Percentiles rank a stretch among this genome's conserved stretches.
These are phyloP conservation scores for Himalopsyche tibetana DNA, from an alignment of 2,888 invertebrate genomes.

Conservation along the genomic window DNA sequence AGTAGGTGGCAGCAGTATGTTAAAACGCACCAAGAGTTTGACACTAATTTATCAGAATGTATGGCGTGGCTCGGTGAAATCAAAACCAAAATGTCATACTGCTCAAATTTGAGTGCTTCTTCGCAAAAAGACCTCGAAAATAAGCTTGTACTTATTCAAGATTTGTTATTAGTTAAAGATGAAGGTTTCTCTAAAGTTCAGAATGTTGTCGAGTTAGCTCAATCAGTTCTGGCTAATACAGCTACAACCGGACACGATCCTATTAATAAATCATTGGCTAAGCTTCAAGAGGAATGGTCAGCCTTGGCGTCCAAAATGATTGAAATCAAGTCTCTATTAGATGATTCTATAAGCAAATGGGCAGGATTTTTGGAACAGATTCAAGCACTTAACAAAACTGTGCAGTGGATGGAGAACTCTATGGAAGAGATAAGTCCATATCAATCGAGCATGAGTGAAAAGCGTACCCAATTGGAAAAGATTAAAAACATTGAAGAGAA, in stretches of 20 bases:
- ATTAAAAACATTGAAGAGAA: constrained; percentile 92
- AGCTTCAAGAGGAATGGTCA: constrained; percentile 94
- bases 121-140: constrained; percentile 91
- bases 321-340: constrained; percentile 91
- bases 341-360: constrained; percentile 94
- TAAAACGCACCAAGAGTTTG: constrained; percentile 90
- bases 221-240: constrained; percentile 93
- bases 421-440: constrained; percentile 84
- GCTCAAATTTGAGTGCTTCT: constrained; percentile 87
- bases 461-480: constrained; percentile 89
- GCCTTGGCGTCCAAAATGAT: constrained; percentile 90
- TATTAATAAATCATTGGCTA: constrained; percentile 89
- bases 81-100: constrained; percentile 89
- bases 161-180: constrained; percentile 92
- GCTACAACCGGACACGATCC: constrained; percentile 91
- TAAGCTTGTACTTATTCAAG: constrained; percentile 90
- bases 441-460: constrained; percentile 90
- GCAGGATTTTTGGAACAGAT: constrained; percentile 93
- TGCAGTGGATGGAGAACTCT: constrained; percentile 86
- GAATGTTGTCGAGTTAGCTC: constrained; percentile 91
- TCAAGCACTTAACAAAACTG: constrained; percentile 88
- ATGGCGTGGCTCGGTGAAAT: constrained; percentile 90
- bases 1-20: constrained; percentile 96
- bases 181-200: constrained; percentile 94
- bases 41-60: constrained; percentile 87